Conservation (phyloP, 1,140 invertebrate species). For the Delia radicum region DNA sequence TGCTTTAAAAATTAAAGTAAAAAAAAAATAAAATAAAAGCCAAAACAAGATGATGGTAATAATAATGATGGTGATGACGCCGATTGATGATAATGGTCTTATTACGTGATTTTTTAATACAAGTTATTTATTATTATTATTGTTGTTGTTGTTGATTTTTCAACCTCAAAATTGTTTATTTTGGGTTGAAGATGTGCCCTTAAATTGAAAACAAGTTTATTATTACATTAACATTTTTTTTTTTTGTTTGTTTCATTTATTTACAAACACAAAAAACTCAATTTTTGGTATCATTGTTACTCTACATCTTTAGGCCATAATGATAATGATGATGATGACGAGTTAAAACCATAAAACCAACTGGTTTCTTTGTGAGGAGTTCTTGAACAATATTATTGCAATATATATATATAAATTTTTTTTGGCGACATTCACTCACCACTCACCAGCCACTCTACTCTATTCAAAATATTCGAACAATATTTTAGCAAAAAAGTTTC, state of each 20-base stretch:
- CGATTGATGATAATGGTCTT: constrained; percentile 2
- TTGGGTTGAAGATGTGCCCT: neutral
- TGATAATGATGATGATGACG: neutral
- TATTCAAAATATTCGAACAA: neutral
- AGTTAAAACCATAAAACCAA: neutral
- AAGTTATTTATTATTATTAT: neutral
- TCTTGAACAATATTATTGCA: neutral
- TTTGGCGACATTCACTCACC: constrained; percentile 14
- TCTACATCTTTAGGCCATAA: neutral
- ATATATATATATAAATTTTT: neutral
- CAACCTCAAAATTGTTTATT: neutral
- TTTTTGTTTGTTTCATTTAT: neutral
- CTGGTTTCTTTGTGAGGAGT: constrained; percentile 1
- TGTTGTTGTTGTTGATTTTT: neutral
- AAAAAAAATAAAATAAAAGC: neutral
- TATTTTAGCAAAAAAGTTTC: neutral
- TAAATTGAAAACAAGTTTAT: constrained; percentile 18
- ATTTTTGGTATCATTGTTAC: neutral
- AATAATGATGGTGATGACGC: neutral
- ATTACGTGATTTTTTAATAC: constrained; percentile 16
- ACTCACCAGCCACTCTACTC: neutral
- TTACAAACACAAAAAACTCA: neutral
- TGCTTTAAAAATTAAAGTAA: neutral
- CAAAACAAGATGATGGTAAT: neutral
- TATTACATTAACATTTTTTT: neutral